A percentile compares a stretch with the other conserved stretches of the same genome.
Evolutionary conservation across 2,113 vertebrate genomes (phyloP).

Genomic region (Ciconia maguari): DNA sequence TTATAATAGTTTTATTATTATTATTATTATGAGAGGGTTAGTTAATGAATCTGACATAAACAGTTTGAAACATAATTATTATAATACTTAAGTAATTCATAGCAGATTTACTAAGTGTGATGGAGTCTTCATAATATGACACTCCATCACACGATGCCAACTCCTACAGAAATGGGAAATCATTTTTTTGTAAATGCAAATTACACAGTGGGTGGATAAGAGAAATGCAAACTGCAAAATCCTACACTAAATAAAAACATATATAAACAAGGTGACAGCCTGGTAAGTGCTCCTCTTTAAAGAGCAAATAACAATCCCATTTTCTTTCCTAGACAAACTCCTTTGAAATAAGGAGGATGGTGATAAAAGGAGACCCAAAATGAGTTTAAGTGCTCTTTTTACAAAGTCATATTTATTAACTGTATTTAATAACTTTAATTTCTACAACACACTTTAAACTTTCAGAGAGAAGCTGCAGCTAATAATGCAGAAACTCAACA

Average conservation of each 20-base stretch:
- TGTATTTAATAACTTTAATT: not conserved
- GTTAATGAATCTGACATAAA: not conserved
- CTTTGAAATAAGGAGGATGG: not conserved
- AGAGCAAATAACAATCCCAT: not conserved
- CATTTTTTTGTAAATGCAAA: not conserved
- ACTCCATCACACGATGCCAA: not conserved
- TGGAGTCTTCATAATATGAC: not conserved
- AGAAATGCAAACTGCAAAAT: slow-evolving; percentile 49
- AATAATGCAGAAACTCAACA: not conserved
- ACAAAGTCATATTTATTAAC: not conserved
- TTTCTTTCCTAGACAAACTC: not conserved
- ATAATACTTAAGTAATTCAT: not conserved
- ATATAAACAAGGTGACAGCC: slow-evolving; percentile 34
- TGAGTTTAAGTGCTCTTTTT: not conserved
- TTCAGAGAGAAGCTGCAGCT: not conserved
- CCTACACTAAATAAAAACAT: slow-evolving; percentile 44
- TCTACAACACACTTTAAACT: not conserved
- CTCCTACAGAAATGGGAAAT: slow-evolving; percentile 18
- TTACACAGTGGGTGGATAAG: not conserved
- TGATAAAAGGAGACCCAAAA: not conserved
- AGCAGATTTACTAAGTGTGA: slow-evolving; percentile 12
- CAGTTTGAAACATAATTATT: slow-evolving; percentile 5
- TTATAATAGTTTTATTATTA: not conserved
- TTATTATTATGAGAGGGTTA: not conserved
- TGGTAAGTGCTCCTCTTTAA: not conserved